Percentiles rank a stretch among this genome's conserved stretches.
These are phyloP conservation scores for Eurosta solidaginis DNA, from an alignment of 1,140 invertebrate species.

Conservation along the genomic window DNA sequence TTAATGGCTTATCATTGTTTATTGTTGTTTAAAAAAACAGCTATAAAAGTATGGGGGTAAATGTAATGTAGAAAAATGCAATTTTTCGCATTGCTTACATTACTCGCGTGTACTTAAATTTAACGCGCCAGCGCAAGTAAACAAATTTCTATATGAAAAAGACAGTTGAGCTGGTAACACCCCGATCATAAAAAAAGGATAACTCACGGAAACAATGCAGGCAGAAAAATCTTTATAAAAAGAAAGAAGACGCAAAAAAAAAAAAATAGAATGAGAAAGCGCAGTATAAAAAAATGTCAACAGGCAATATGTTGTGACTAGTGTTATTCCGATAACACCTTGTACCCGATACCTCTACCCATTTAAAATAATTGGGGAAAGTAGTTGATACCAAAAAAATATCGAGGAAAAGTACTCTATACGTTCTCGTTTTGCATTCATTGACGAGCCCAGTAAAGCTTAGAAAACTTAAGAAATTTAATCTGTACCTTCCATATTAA, in stretches of 20 bases:
- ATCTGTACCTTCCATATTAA: too few species aligned
- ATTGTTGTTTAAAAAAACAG: constrained; percentile 16
- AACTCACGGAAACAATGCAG: neutral
- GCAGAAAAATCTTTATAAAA: too few species aligned
- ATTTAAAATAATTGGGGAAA: too few species aligned
- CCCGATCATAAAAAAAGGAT: constrained; percentile 1
- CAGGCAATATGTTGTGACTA: neutral
- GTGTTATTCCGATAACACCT: too few species aligned
- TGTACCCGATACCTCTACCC: too few species aligned
- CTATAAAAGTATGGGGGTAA: neutral
- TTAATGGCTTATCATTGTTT: constrained; percentile 28
- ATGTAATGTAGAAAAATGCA: constrained; percentile 17
- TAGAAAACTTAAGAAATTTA: too few species aligned
- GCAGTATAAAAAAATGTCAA: neutral
- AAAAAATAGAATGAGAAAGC: neutral
- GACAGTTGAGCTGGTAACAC: neutral
- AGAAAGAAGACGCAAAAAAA: neutral
- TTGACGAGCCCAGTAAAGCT: too few species aligned
- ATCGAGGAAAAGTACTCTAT: too few species aligned
- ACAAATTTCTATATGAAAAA: neutral
- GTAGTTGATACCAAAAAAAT: too few species aligned
- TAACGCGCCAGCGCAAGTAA: neutral
- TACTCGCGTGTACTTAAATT: constrained; percentile 6
- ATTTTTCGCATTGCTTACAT: constrained; percentile 27
- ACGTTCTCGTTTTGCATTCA: too few species aligned